A percentile compares a stretch with the other conserved stretches of the same genome.
These are phyloP conservation scores for Sisor rabdophorus DNA, from an alignment of 2,113 vertebrate species.

Conservation along the genomic window DNA sequence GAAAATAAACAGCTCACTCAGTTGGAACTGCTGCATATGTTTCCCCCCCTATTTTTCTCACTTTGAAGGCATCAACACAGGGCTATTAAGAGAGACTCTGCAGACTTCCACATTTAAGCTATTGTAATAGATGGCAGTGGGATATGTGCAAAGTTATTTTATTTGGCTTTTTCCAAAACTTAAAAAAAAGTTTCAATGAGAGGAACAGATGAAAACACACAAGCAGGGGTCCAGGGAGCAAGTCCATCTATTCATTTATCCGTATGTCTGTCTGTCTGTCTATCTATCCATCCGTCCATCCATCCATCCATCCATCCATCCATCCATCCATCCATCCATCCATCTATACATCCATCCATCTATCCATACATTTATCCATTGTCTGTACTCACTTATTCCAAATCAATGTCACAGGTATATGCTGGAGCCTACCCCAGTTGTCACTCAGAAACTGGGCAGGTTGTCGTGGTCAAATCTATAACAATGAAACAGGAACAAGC, in stretches of 20 bases:
- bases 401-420: too few species aligned
- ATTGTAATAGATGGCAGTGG: slow-evolving; percentile 8
- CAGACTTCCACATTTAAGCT: slow-evolving; percentile 8
- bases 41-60: slow-evolving; percentile 29
- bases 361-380: too few species aligned
- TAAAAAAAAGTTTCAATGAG: neutral
- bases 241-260: neutral
- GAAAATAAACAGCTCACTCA: slow-evolving; percentile 45
- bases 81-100: slow-evolving; percentile 21
- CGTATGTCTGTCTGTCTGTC: too few species aligned
- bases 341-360: too few species aligned
- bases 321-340: too few species aligned
- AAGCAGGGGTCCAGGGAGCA: neutral
- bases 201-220: neutral
- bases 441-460: neutral
- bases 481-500: slow-evolving; percentile 9
- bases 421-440: too few species aligned
- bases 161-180: neutral
- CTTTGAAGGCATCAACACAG: slow-evolving; percentile 30
- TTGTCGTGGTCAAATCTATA: slow-evolving; percentile 12
- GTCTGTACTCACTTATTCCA: too few species aligned
- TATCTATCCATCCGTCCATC: too few species aligned
- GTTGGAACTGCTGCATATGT: slow-evolving; percentile 35
- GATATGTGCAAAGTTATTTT: slow-evolving; percentile 17
- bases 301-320: too few species aligned